Conservation (phyloP, 2,888 invertebrate genomes). For the Cremastinae sp. region DNA sequence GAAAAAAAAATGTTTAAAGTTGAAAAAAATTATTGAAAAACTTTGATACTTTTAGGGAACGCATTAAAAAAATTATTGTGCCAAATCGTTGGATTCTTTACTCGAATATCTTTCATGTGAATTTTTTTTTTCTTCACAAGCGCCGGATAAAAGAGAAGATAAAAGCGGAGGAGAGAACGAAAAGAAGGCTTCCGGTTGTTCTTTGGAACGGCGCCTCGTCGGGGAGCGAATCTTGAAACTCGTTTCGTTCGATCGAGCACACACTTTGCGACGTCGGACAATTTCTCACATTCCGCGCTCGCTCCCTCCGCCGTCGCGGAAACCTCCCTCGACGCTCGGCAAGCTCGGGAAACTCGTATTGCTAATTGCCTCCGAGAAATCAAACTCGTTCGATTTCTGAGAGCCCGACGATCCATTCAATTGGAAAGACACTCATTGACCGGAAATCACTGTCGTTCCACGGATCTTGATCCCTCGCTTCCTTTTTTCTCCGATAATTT, state of each 20-base stretch:
- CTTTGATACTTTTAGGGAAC: too few species aligned
- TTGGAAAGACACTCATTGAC: conserved; percentile 25
- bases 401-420: conserved; percentile 14
- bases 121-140: too few species aligned
- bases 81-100: too few species aligned
- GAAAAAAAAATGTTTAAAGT: too few species aligned
- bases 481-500: conserved; percentile 4
- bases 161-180: conserved; percentile 3
- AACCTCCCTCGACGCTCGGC: conserved; percentile 27
- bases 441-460: conserved; percentile 35
- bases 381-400: conserved; percentile 15
- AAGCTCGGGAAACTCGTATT: conserved; percentile 36
- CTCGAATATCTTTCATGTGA: too few species aligned
- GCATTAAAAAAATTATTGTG: too few species aligned
- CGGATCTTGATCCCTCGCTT: conserved; percentile 6
- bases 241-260: conserved; percentile 53
- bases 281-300: conserved; percentile 54
- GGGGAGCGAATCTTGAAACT: conserved; percentile 54
- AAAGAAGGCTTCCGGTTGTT: conserved; percentile 51
- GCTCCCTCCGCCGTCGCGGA: not conserved
- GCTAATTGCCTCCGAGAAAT: conserved; percentile 55
- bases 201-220: conserved; percentile 38
- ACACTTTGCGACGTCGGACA: conserved; percentile 40
- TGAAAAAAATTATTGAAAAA: too few species aligned
- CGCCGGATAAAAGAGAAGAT: not conserved